A percentile compares a stretch with the other conserved stretches of the same genome.
phyloP scores from a whole-genome alignment of 2,113 vertebrate species.

The Neodontobutis hainanensis region DNA sequence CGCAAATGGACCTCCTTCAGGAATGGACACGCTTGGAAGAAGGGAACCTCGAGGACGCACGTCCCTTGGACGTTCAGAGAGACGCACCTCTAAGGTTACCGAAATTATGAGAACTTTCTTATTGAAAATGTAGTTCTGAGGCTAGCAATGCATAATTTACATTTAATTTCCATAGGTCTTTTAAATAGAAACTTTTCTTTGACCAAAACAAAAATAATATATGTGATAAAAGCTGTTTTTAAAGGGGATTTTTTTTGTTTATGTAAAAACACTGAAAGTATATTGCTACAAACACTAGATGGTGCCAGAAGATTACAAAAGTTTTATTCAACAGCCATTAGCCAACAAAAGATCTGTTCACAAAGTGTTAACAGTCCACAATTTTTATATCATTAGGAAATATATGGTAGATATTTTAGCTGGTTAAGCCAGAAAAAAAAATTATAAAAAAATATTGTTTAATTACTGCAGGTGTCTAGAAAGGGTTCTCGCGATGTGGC shows the following conservation, averaged over 20 bases:
- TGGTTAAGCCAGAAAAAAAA: neutral
- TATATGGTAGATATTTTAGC: neutral
- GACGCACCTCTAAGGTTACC: slow-evolving; percentile 88
- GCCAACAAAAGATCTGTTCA: neutral
- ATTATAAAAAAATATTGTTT: slow-evolving; percentile 3
- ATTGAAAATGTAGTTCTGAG: neutral
- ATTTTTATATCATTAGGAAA: neutral
- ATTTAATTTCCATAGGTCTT: neutral
- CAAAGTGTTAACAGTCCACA: neutral
- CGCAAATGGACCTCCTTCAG: slow-evolving; percentile 61
- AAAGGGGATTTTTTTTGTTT: too few species aligned
- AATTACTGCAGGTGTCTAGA: slow-evolving; percentile 80
- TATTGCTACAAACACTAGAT: slow-evolving; percentile 46
- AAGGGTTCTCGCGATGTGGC: slow-evolving; percentile 97
- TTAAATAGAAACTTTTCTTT: too few species aligned
- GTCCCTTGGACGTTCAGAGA: slow-evolving; percentile 88
- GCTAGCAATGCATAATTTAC: neutral
- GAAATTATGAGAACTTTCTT: neutral
- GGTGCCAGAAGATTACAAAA: slow-evolving; percentile 42
- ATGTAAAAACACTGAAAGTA: neutral
- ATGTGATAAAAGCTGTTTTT: too few species aligned
- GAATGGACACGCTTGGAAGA: slow-evolving; percentile 79
- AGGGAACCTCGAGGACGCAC: slow-evolving; percentile 89
- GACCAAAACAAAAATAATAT: too few species aligned
- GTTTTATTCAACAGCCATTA: neutral